Conservation (phyloP, 2,888 invertebrate species). For the Sicus ferrugineus region DNA sequence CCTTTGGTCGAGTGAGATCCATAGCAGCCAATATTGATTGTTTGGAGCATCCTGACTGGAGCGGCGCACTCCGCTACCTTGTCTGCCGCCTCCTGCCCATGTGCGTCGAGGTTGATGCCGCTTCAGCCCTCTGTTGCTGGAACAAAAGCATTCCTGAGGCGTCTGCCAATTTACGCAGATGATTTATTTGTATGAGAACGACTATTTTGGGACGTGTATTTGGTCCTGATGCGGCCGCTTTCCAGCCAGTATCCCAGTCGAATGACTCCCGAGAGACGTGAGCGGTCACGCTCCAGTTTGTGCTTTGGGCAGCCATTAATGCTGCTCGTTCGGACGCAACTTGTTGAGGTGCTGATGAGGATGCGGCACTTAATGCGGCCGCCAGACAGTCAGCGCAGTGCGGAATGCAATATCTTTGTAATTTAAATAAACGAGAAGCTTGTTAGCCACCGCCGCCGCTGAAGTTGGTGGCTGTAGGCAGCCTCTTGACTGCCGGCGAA, state of each 20-base stretch:
- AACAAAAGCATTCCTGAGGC: conserved; percentile 55
- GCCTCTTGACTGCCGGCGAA: not conserved
- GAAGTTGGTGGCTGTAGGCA: not conserved
- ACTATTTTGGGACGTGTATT: conserved; percentile 21
- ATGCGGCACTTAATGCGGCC: conserved; percentile 6
- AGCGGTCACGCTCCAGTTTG: conserved; percentile 5
- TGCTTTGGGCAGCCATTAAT: conserved; percentile 28
- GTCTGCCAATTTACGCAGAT: conserved; percentile 54
- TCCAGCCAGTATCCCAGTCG: not conserved
- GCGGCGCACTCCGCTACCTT: not conserved
- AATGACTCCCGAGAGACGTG: conserved; percentile 16
- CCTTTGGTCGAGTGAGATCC: not conserved
- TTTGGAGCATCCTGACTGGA: conserved; percentile 27
- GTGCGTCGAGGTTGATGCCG: not conserved
- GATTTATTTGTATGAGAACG: conserved; percentile 53
- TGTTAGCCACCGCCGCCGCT: conserved; percentile 28
- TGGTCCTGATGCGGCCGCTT: conserved; percentile 14
- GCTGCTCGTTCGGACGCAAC: conserved; percentile 13
- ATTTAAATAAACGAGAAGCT: conserved; percentile 35
- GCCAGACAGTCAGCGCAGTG: conserved; percentile 10
- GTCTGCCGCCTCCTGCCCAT: not conserved
- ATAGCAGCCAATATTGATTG: conserved; percentile 25
- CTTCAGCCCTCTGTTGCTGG: conserved; percentile 15
- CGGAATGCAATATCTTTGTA: conserved; percentile 32
- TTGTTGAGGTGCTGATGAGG: conserved; percentile 33